Percentiles rank a stretch among this genome's conserved stretches.
Conservation (phyloP, 1,140 invertebrate species). For the Monomorium pharaonis region DNA sequence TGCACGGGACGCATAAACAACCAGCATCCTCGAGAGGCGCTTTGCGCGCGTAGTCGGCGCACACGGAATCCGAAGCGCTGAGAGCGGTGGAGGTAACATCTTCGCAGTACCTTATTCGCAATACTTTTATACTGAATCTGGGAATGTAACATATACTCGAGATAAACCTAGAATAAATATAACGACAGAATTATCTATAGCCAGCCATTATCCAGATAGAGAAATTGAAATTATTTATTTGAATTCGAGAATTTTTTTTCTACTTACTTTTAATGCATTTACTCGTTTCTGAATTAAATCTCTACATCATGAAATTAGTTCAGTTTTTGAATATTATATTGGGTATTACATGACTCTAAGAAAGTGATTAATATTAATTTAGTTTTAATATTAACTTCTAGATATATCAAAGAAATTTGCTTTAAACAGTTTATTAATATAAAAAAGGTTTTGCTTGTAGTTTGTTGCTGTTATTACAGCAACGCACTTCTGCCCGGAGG, state of each 20-base stretch:
- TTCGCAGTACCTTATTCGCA: not conserved
- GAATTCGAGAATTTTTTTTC: not conserved
- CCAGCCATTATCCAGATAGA: not conserved
- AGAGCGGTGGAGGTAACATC: not conserved
- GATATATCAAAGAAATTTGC: not conserved
- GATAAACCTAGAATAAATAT: not conserved
- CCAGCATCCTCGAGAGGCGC: conserved; percentile 61
- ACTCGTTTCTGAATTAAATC: not conserved
- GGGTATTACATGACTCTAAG: no score
- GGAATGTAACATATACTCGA: not conserved
- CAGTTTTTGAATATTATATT: not conserved
- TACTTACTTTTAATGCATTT: not conserved
- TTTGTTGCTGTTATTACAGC: not conserved
- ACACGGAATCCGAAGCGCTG: not conserved
- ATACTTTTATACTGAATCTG: not conserved
- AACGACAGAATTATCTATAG: not conserved
- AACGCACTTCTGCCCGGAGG: not conserved
- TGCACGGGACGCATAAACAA: conserved; percentile 79
- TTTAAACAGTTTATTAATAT: not conserved
- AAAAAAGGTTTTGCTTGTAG: not conserved
- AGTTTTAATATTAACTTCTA: no score
- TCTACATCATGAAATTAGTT: not conserved
- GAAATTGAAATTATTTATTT: not conserved
- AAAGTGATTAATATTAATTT: no score
- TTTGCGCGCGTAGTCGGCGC: not conserved